Evolutionary conservation across 2,888 invertebrate genomes (phyloP).

Genomic region (Augochlorella aurata): DNA sequence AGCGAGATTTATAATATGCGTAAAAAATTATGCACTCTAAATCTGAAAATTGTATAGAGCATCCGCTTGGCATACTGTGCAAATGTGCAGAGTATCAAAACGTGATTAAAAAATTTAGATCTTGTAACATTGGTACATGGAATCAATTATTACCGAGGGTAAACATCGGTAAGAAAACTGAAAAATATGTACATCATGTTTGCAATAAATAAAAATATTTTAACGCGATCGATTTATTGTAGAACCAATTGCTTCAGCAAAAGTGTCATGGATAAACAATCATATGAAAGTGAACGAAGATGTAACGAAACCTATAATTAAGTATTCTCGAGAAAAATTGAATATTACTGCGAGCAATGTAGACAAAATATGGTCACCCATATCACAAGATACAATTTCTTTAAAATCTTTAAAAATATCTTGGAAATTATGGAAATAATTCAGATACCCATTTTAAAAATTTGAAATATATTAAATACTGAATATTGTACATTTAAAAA

Average conservation of each 20-base stretch:
- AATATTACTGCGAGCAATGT: conserved; percentile 45
- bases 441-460: not conserved
- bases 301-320: conserved; percentile 43
- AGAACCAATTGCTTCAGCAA: conserved; percentile 56
- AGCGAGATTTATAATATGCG: not conserved
- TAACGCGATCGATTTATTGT: not conserved
- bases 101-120: conserved; percentile 49
- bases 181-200: not conserved
- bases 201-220: not conserved
- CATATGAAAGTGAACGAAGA: conserved; percentile 49
- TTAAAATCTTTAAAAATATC: conserved; percentile 46
- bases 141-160: conserved; percentile 27
- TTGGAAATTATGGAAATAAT: conserved; percentile 24
- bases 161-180: conserved; percentile 29
- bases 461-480: conserved; percentile 11
- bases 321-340: conserved; percentile 25
- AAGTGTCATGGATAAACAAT: conserved; percentile 57
- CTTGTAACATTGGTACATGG: conserved; percentile 34
- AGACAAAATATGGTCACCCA: conserved; percentile 56
- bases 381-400: conserved; percentile 49
- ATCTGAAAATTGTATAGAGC: conserved; percentile 50
- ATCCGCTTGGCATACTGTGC: conserved; percentile 66
- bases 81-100: conserved; percentile 62
- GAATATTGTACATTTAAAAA: conserved; percentile 16
- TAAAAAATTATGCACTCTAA: conserved; percentile 31